These are phyloP conservation scores for Melinaea menophilus DNA, from an alignment of 2,888 invertebrate species.

Conservation along the genomic window DNA sequence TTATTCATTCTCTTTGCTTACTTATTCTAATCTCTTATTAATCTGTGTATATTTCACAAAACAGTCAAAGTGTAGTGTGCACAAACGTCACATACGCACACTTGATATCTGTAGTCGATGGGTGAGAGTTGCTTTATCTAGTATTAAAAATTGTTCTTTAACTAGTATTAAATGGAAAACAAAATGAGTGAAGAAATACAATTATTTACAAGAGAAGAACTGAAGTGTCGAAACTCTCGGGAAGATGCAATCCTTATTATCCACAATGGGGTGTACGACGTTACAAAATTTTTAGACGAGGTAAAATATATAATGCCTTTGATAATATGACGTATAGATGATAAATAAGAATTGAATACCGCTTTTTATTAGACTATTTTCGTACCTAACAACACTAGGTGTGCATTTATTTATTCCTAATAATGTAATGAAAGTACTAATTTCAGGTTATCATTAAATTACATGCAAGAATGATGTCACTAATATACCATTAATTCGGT, in stretches of 20 bases:
- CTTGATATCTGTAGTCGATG: too few species aligned
- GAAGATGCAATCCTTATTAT: slow-evolving; percentile 83
- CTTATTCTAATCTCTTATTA: not conserved
- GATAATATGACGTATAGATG: slow-evolving; percentile 1
- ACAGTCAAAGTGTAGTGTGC: slow-evolving; percentile 14
- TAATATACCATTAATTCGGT: too few species aligned
- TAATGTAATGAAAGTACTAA: too few species aligned
- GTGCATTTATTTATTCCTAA: too few species aligned
- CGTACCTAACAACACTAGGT: too few species aligned
- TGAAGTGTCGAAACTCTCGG: slow-evolving; percentile 79
- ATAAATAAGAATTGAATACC: not conserved
- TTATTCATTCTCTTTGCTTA: too few species aligned
- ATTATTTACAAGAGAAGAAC: slow-evolving; percentile 80
- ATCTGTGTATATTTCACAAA: too few species aligned
- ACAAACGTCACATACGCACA: too few species aligned
- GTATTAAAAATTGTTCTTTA: not conserved
- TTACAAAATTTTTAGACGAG: slow-evolving; percentile 85
- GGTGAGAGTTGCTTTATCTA: too few species aligned
- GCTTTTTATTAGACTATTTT: too few species aligned
- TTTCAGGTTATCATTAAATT: too few species aligned
- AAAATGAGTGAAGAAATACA: slow-evolving; percentile 55
- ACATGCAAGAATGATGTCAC: too few species aligned
- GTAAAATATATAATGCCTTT: slow-evolving; percentile 46
- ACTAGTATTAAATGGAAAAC: slow-evolving; percentile 4
- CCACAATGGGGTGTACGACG: slow-evolving; percentile 87